A percentile compares a stretch with the other conserved stretches of the same genome.
Conservation (phyloP, 2,113 vertebrate species). For the Ailurus styani region DNA sequence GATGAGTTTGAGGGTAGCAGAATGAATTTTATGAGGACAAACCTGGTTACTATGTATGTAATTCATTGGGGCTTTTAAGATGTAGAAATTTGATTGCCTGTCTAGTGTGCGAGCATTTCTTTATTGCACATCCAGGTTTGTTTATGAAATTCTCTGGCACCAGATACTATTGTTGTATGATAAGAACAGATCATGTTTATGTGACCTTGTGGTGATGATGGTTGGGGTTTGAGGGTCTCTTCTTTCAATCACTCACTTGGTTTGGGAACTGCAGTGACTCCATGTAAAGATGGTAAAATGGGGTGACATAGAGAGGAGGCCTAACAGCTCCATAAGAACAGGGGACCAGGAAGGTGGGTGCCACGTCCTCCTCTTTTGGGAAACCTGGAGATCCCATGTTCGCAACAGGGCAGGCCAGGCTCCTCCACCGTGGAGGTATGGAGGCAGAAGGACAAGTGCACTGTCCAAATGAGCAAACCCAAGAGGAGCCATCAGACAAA, state of each 20-base stretch:
- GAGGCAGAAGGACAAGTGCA: neutral
- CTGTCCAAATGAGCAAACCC: neutral
- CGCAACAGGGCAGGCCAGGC: neutral
- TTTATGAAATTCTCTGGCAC: conserved; percentile 55
- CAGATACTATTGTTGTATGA: neutral
- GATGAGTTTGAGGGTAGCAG: conserved; percentile 34
- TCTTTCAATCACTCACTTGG: neutral
- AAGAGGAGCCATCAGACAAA: neutral
- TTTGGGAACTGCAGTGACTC: neutral
- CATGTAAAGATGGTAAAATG: neutral
- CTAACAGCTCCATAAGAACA: neutral
- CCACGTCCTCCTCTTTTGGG: neutral
- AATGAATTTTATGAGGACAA: conserved; percentile 61
- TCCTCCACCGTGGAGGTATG: neutral
- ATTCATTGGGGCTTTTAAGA: conserved; percentile 60
- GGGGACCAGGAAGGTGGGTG: no score
- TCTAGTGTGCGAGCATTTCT: neutral
- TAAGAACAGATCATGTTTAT: conserved; percentile 26
- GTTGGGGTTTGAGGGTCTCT: neutral
- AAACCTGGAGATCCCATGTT: neutral
- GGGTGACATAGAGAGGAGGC: neutral
- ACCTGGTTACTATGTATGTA: conserved; percentile 42
- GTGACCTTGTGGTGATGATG: neutral
- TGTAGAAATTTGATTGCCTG: conserved; percentile 50
- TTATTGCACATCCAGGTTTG: conserved; percentile 39